Conservation (phyloP, 2,797 vertebrate species). For the Protosalanx chinensis region DNA sequence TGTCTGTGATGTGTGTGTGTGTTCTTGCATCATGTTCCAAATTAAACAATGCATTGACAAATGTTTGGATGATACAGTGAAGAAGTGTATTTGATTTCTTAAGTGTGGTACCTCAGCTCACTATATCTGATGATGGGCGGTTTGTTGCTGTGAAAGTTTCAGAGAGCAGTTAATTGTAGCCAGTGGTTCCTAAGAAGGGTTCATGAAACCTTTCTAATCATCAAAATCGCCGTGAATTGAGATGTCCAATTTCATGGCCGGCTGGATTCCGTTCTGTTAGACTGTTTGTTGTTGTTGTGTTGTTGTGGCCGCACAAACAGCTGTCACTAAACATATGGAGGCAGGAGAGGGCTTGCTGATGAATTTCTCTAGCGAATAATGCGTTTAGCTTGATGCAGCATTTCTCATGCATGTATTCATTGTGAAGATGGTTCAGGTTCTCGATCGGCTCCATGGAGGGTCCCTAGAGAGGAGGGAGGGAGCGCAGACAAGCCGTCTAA, state of each 20-base stretch:
- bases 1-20: background rate
- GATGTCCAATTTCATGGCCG: background rate
- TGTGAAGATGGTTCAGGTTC: background rate
- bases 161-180: background rate
- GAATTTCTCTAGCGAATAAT: background rate
- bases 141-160: background rate
- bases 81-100: background rate
- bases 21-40: background rate
- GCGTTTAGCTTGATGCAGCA: background rate
- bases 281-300: background rate
- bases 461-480: background rate
- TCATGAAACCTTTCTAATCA: background rate
- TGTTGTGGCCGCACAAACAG: background rate
- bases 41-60: background rate
- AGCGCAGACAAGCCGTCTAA: background rate
- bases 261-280: background rate
- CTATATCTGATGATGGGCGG: background rate
- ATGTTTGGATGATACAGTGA: background rate
- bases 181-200: background rate
- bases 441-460: background rate
- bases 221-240: background rate
- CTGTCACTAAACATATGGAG: background rate
- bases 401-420: background rate
- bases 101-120: background rate
- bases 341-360: background rate